Evolutionary conservation across 2,888 invertebrate species (phyloP).

Genomic region (Chaetogeoica ovagalla): DNA sequence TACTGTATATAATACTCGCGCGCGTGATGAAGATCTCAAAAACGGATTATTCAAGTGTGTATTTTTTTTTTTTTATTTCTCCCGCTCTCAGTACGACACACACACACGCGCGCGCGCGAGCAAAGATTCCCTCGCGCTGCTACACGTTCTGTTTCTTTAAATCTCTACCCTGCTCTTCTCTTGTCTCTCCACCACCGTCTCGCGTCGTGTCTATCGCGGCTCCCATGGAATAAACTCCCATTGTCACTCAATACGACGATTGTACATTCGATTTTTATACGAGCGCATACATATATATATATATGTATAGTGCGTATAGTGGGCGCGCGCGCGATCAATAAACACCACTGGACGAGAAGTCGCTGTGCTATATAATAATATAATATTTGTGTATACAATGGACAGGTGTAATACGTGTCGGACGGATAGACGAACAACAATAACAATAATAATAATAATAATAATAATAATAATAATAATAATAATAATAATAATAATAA

Average conservation of each 20-base stretch:
- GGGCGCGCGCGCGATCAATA: slow-evolving; percentile 29
- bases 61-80: slow-evolving; percentile 34
- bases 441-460: background rate
- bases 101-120: background rate
- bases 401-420: slow-evolving; percentile 42
- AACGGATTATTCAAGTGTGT: slow-evolving; percentile 48
- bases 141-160: too few relatives aligned
- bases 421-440: slow-evolving; percentile 25
- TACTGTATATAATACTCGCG: background rate
- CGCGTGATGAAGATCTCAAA: slow-evolving; percentile 52
- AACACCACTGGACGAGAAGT: background rate
- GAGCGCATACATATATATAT: too few relatives aligned
- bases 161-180: background rate
- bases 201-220: slow-evolving; percentile 27
- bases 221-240: slow-evolving; percentile 38
- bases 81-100: background rate
- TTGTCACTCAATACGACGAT: slow-evolving; percentile 21
- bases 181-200: background rate
- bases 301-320: background rate
- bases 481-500: slow-evolving; percentile 9
- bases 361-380: background rate
- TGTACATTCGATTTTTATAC: too few relatives aligned
- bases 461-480: background rate
- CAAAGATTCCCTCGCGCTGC: too few relatives aligned
- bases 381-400: background rate